phyloP scores from a whole-genome alignment of 2,113 vertebrate genomes.

The Embiotoca jacksoni region DNA sequence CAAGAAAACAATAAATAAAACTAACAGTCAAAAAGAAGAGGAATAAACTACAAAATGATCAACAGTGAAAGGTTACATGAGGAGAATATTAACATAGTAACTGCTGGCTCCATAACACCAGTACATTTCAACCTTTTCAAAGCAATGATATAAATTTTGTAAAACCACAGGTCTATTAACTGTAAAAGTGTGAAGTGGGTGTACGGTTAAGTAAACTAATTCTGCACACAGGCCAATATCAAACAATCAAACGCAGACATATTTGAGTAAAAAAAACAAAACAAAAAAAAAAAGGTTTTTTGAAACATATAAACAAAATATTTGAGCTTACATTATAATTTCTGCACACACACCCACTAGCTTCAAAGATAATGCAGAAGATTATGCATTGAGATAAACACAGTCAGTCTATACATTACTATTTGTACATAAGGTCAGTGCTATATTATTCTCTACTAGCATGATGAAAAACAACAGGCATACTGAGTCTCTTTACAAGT shows the following conservation, averaged over 20 bases:
- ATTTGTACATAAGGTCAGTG: conserved; percentile 74
- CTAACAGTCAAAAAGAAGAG: conserved; percentile 46
- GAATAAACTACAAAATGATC: conserved; percentile 60
- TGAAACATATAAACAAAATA: conserved; percentile 44
- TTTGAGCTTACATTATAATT: conserved; percentile 41
- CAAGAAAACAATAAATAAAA: conserved; percentile 83
- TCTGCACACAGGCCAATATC: conserved; percentile 1
- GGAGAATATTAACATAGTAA: conserved; percentile 47
- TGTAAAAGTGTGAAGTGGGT: conserved; percentile 9
- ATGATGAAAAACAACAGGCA: conserved; percentile 47
- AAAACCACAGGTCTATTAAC: conserved; percentile 21
- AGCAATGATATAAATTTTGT: conserved; percentile 17
- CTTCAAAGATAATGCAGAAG: conserved; percentile 30
- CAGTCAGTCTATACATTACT: conserved; percentile 51
- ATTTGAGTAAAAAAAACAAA: conserved; percentile 27
- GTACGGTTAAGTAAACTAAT: neutral
- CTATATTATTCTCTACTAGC: conserved; percentile 61
- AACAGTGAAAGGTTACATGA: conserved; percentile 63
- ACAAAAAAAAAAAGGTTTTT: neutral
- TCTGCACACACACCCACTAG: conserved; percentile 32
- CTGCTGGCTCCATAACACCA: conserved; percentile 30
- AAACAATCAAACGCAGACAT: conserved; percentile 23
- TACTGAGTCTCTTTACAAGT: conserved; percentile 38
- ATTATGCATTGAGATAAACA: conserved; percentile 41
- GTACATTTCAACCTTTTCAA: conserved; percentile 22